Conservation (phyloP, 2,797 vertebrate species). For the Eleutherodactylus coqui region DNA sequence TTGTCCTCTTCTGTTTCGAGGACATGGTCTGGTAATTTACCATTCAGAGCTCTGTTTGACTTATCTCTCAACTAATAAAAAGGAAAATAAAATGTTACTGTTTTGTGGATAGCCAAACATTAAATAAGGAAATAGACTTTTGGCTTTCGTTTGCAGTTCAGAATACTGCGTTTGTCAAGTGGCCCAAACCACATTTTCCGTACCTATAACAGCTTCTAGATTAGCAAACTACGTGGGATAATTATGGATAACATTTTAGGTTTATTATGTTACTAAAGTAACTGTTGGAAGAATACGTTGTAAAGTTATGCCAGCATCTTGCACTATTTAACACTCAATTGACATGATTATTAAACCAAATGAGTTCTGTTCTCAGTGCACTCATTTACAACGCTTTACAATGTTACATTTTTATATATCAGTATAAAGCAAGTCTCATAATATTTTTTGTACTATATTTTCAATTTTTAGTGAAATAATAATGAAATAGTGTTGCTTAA, state of each 20-base stretch:
- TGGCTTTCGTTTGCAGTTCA: conserved; percentile 9
- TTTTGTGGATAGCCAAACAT: conserved; percentile 52
- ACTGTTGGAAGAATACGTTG: neutral
- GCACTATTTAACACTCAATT: conserved; percentile 41
- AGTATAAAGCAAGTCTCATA: neutral
- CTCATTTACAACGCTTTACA: neutral
- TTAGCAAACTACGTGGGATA: conserved; percentile 26
- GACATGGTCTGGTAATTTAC: conserved; percentile 28
- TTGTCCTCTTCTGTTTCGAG: conserved; percentile 1
- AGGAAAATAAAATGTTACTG: conserved; percentile 30
- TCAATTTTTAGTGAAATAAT: neutral
- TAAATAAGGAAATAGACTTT: conserved; percentile 42
- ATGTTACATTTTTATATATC: conserved; percentile 10
- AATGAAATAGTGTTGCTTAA: neutral
- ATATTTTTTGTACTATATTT: neutral
- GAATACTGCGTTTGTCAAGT: conserved; percentile 44
- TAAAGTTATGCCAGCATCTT: conserved; percentile 29
- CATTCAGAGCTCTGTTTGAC: conserved; percentile 54
- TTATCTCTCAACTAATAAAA: conserved; percentile 45
- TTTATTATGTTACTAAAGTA: conserved; percentile 42
- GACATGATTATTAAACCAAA: conserved; percentile 42
- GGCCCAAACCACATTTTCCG: conserved; percentile 49
- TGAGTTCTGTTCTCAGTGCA: conserved; percentile 6
- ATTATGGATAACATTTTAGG: conserved; percentile 32
- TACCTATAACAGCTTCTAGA: conserved; percentile 36